phyloP scores from a whole-genome alignment of 2,113 vertebrate species.

The Mustela lutreola region DNA sequence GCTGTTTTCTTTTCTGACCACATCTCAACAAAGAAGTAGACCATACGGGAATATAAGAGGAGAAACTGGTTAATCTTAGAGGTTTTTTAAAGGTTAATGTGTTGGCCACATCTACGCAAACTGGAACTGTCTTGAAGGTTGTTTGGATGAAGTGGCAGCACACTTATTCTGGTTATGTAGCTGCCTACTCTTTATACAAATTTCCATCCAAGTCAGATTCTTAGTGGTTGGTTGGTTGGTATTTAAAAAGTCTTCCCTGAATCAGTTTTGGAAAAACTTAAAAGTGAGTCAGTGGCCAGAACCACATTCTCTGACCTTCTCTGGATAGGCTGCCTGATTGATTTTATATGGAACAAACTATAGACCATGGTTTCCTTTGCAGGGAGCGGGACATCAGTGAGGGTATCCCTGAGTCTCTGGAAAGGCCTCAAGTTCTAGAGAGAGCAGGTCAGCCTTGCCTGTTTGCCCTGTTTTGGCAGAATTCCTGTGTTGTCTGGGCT shows the following conservation, averaged over 20 bases:
- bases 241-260: background rate
- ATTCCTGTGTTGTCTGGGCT: background rate
- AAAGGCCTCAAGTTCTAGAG: background rate
- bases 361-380: background rate
- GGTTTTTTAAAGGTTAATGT: conserved; percentile 68
- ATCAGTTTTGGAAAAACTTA: background rate
- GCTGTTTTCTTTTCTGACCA: background rate
- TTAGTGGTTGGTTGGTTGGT: background rate
- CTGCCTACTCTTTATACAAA: background rate
- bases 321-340: background rate
- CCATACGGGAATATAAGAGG: conserved; percentile 73
- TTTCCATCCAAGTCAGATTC: background rate
- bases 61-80: conserved; percentile 63
- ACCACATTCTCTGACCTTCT: background rate
- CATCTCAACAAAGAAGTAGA: conserved; percentile 55
- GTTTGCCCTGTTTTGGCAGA: background rate
- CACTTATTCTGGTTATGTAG: background rate
- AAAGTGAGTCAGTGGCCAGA: background rate
- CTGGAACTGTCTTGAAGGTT: conserved; percentile 74
- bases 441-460: background rate
- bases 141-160: background rate
- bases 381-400: background rate
- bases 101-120: conserved; percentile 54
- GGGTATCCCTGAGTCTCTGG: background rate
- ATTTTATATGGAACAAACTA: background rate